These are phyloP conservation scores for Prolemur simus DNA, from an alignment of 2,113 vertebrate species.

Conservation along the genomic window DNA sequence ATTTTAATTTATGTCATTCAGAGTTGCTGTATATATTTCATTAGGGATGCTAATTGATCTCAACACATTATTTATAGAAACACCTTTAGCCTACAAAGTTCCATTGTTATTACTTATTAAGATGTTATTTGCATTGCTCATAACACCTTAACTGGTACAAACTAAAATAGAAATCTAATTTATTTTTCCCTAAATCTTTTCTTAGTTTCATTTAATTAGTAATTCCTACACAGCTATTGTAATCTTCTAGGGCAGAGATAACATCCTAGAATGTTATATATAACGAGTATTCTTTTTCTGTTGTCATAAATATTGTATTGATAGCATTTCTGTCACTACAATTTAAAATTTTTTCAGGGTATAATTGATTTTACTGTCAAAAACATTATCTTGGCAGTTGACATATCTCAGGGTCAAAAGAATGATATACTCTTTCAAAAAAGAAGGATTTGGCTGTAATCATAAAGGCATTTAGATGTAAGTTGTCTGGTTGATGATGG, in stretches of 20 bases:
- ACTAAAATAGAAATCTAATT: conserved; percentile 63
- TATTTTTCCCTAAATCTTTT: conserved; percentile 34
- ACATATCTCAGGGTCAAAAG: conserved; percentile 46
- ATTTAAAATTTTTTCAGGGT: conserved; percentile 38
- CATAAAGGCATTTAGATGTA: neutral
- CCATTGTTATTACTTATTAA: conserved; percentile 58
- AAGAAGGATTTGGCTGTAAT: conserved; percentile 16
- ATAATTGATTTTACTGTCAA: conserved; percentile 68
- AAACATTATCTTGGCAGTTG: conserved; percentile 33
- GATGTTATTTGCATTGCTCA: conserved; percentile 55
- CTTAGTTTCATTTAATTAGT: conserved; percentile 28
- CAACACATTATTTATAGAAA: conserved; percentile 68
- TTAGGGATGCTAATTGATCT: conserved; percentile 66
- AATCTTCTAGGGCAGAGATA: neutral
- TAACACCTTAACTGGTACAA: conserved; percentile 38
- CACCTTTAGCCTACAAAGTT: conserved; percentile 58
- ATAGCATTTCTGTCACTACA: conserved; percentile 41
- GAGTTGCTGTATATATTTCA: conserved; percentile 58
- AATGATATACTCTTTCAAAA: conserved; percentile 23
- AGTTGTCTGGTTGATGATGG: conserved; percentile 9
- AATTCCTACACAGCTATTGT: conserved; percentile 37
- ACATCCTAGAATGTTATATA: conserved; percentile 12
- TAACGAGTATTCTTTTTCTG: neutral
- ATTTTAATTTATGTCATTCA: conserved; percentile 60
- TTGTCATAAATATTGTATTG: conserved; percentile 4